Percentiles rank a stretch among this genome's conserved stretches.
Evolutionary conservation across 1,140 invertebrate genomes (phyloP).

Genomic region (Euwallacea similis): DNA sequence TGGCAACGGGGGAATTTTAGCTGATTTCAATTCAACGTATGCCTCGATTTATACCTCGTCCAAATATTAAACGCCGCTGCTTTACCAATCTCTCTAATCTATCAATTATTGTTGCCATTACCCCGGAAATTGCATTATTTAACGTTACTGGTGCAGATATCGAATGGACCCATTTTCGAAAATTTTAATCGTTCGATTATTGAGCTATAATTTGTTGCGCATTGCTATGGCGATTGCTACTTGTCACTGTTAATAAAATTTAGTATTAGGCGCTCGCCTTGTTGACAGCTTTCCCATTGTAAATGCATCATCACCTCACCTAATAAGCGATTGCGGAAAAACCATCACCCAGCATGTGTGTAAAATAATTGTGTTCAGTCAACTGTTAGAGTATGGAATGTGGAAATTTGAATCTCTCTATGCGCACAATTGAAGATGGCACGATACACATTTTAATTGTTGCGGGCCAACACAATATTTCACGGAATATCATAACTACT

Average conservation of each 20-base stretch:
- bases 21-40: constrained; percentile 34
- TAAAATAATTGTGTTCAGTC: no score
- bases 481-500: no score
- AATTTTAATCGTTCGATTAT: constrained; percentile 25
- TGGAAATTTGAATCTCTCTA: no score
- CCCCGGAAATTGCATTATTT: constrained; percentile 35
- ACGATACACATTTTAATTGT: no score
- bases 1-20: constrained; percentile 32
- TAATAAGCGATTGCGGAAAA: no score
- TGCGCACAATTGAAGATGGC: no score
- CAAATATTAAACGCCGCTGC: constrained; percentile 34
- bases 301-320: no score
- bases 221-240: neutral
- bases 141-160: constrained; percentile 13
- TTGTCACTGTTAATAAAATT: neutral
- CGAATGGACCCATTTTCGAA: constrained; percentile 18
- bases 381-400: no score
- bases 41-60: constrained; percentile 34
- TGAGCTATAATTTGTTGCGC: neutral
- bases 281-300: neutral
- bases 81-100: constrained; percentile 35
- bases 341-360: no score
- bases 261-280: neutral
- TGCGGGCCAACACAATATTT: no score
- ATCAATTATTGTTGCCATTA: constrained; percentile 36